phyloP scores from a whole-genome alignment of 2,113 vertebrate species.

The Pomatostomus ruficeps region DNA sequence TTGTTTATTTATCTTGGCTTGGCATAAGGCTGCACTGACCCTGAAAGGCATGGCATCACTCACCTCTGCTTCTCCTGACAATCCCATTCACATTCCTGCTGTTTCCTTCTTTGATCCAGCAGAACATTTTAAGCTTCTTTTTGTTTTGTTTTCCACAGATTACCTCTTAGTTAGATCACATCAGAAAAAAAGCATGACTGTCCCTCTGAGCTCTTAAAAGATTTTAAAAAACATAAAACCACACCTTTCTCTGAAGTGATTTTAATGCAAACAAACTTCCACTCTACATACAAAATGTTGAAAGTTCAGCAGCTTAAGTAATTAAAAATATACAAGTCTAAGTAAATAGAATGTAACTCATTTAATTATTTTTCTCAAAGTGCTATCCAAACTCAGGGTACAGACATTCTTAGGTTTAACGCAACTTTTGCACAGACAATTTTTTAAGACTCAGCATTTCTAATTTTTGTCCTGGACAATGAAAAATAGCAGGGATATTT shows the following conservation, averaged over 20 bases:
- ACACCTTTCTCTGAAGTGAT: not conserved
- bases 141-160: not conserved
- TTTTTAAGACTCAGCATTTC: not conserved
- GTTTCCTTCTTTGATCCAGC: not conserved
- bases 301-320: not conserved
- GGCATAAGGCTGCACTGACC: too few relatives aligned
- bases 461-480: not conserved
- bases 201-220: not conserved
- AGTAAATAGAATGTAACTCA: not conserved
- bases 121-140: not conserved
- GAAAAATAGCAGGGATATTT: not conserved
- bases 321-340: not conserved
- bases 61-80: not conserved
- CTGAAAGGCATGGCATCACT: rapidly evolving
- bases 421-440: not conserved
- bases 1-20: not conserved
- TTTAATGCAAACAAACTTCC: not conserved
- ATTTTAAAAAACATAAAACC: not conserved
- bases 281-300: not conserved
- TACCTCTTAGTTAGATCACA: not conserved
- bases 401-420: not conserved
- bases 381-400: not conserved
- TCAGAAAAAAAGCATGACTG: not conserved
- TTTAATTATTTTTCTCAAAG: not conserved
- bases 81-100: not conserved